Base-by-base conservation (phyloP, 1,140 invertebrate genomes). In the Meloidogyne hapla region DNA sequence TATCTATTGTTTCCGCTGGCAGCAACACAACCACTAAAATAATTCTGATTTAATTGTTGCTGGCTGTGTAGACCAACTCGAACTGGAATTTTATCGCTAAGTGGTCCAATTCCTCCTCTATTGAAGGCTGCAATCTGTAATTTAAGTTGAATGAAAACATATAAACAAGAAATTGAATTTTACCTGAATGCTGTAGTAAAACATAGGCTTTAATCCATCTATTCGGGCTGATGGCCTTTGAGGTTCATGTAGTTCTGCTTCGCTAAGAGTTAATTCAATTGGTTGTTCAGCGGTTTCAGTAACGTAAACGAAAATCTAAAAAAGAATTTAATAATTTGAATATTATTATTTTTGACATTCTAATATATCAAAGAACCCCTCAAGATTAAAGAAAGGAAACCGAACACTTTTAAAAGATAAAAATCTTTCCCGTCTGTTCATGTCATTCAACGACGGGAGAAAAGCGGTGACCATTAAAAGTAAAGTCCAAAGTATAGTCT, bases 121-220 rank as follows among this genome's bases (percentile, higher is more conserved):
- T 78, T 78, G 79, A 80, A 78, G 13, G 38, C 77, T 18, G 77
- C 77, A 12, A 74, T 68, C 72, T 74, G n/a, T n/a, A n/a, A n/a
- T n/a, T 28, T 18, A 40, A 18, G 26, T 42, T 25, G 18, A 64
- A 66, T 18, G 33, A 33, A 33, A n/a, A n/a, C n/a, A n/a, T n/a
- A 6, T 33, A 33, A 33, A 33, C 0, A 18, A 72, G 9, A 21
- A 33, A 72, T 66, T 12, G 8, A 23, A 23, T 21, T 21, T 18
- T n/a, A 81, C 75, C 72, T 81, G 67, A 25, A 80, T 82, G 21
- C 33, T 76, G 63, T 80, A 80, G 25, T 56, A 78, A 62, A 67
- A 80, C 79, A 80, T 80, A 10, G 79, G 45, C 21, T 81, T 80
- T 25, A 80, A 64, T 1, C 79, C 79, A 56, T 80, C 80, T 10